These are phyloP conservation scores for Salvelinus fontinalis DNA, from an alignment of 2,113 vertebrate species.

Conservation along the genomic window DNA sequence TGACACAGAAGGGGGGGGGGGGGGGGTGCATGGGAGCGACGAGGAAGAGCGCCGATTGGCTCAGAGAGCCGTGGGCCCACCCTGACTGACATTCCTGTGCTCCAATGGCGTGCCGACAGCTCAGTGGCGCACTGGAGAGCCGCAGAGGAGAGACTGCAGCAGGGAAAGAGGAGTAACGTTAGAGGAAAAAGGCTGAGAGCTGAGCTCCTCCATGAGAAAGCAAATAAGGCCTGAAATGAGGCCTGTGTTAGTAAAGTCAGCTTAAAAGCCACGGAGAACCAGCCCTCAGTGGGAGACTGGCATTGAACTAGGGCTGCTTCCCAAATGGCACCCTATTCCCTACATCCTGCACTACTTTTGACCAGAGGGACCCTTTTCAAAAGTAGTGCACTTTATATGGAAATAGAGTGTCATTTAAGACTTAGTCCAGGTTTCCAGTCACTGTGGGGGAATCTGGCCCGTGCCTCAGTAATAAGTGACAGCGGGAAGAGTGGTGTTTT, in stretches of 20 bases:
- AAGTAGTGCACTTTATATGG: too few relatives aligned
- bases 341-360: too few relatives aligned
- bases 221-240: neutral
- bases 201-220: neutral
- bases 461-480: neutral
- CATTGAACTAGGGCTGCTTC: neutral
- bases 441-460: too few relatives aligned
- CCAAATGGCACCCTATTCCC: too few relatives aligned
- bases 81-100: conserved; percentile 23
- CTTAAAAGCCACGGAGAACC: neutral
- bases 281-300: neutral
- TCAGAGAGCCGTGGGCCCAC: conserved; percentile 4
- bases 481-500: neutral
- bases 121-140: conserved; percentile 19
- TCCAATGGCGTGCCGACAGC: conserved; percentile 44
- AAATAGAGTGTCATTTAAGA: too few relatives aligned
- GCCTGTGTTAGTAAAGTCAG: neutral
- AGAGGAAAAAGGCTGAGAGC: neutral
- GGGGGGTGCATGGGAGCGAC: neutral
- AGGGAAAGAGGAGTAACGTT: conserved; percentile 24
- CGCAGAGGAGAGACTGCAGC: conserved; percentile 37
- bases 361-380: too few relatives aligned
- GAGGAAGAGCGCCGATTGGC: conserved; percentile 31
- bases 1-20: neutral
- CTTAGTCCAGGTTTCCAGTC: neutral